Percentiles rank a stretch among this genome's conserved stretches.
phyloP scores from a whole-genome alignment of 2,888 invertebrate species.

The Xestia sexstrigata region DNA sequence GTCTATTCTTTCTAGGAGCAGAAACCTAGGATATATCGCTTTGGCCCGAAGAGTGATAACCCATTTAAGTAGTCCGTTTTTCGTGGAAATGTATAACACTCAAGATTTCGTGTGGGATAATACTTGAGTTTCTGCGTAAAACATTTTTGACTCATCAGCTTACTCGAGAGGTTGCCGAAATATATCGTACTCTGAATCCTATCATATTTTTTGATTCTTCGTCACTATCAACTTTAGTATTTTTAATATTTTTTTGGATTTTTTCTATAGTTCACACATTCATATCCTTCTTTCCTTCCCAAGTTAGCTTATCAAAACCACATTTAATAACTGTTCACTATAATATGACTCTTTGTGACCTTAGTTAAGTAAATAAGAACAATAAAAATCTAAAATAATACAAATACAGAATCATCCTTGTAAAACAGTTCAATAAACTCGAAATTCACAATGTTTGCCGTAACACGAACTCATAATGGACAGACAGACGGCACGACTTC shows the following conservation, averaged over 20 bases:
- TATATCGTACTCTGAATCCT: background rate
- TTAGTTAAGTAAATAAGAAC: background rate
- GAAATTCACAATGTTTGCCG: conserved; percentile 12
- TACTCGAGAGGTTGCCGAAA: background rate
- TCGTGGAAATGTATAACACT: background rate
- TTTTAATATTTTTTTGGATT: too few species aligned
- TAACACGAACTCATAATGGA: conserved; percentile 23
- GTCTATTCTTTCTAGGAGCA: background rate
- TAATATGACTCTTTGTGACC: background rate
- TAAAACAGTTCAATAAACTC: conserved; percentile 28
- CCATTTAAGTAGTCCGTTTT: background rate
- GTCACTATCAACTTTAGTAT: too few species aligned
- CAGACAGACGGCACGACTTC: conserved; percentile 28
- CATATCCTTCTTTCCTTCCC: too few species aligned
- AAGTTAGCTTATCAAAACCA: too few species aligned
- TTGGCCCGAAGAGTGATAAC: background rate
- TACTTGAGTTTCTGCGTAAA: background rate
- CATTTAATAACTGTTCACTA: too few species aligned
- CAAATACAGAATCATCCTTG: background rate
- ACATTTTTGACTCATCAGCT: background rate
- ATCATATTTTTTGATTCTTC: background rate
- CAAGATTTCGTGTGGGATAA: background rate
- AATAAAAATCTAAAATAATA: background rate
- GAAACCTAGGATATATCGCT: background rate
- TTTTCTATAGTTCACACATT: too few species aligned